A percentile compares a stretch with the other conserved stretches of the same genome.
Conservation (phyloP, 2,797 vertebrate genomes). For the Clarias laeviceps region DNA sequence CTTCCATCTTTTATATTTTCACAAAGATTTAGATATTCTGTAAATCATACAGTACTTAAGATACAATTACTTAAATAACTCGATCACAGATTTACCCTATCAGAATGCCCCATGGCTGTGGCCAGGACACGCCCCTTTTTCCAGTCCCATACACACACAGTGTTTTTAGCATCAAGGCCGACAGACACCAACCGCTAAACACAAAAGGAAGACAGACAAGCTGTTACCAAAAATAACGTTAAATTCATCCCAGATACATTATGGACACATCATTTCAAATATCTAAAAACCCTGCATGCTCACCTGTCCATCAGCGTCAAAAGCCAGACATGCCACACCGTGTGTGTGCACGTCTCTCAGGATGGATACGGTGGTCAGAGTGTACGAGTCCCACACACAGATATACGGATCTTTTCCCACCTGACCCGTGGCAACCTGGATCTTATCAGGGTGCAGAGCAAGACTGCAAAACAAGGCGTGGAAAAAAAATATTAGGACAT, state of each 20-base stretch:
- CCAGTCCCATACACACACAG: constrained; percentile 96
- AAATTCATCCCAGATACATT: neutral
- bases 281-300: neutral
- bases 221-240: neutral
- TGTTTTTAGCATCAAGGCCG: constrained; percentile 95
- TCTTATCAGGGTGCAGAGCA: constrained; percentile 91
- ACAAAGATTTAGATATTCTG: neutral
- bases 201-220: neutral
- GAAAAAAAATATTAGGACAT: neutral
- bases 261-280: neutral
- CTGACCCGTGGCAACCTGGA: constrained; percentile 92
- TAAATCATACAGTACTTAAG: neutral
- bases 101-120: constrained; percentile 91
- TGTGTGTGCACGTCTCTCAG: constrained; percentile 93
- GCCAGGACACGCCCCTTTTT: constrained; percentile 89
- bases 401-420: constrained; percentile 94
- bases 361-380: constrained; percentile 88
- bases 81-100: constrained; percentile 78
- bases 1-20: neutral
- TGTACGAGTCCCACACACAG: constrained; percentile 93
- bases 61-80: neutral
- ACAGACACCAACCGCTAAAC: constrained; percentile 67
- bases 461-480: constrained; percentile 73
- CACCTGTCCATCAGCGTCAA: constrained; percentile 93
- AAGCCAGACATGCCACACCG: constrained; percentile 91